A percentile compares a stretch with the other conserved stretches of the same genome.
Evolutionary conservation across 2,113 vertebrate genomes (phyloP).

Genomic region (Microtus ochrogaster): DNA sequence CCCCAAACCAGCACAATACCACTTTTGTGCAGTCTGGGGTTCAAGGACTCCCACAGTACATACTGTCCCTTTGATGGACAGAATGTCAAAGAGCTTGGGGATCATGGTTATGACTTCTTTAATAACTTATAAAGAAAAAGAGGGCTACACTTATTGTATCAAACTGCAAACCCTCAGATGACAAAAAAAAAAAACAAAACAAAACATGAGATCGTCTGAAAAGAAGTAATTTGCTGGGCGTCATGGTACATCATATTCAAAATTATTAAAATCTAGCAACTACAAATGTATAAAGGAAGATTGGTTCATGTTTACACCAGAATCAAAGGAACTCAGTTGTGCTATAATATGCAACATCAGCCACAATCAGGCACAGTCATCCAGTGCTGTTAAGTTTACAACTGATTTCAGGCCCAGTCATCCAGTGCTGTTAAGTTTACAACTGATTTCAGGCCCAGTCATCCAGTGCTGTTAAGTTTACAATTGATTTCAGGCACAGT

Average conservation of each 20-base stretch:
- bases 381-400: too few relatives aligned
- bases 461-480: too few relatives aligned
- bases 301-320: background rate
- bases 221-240: background rate
- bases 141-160: background rate
- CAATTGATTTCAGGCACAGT: background rate
- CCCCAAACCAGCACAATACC: background rate
- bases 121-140: constrained; percentile 33
- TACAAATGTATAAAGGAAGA: background rate
- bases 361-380: background rate
- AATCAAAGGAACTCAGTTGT: background rate
- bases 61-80: background rate
- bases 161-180: background rate
- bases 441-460: too few relatives aligned
- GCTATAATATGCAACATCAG: background rate
- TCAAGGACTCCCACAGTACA: background rate
- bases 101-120: background rate
- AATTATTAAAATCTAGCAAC: constrained; percentile 31
- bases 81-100: background rate
- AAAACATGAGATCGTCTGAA: background rate
- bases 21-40: background rate
- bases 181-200: constrained; percentile 38
- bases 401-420: too few relatives aligned
- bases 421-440: too few relatives aligned
- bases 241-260: background rate